Percentiles rank a stretch among this genome's conserved stretches.
These are phyloP conservation scores for Microcaecilia unicolor DNA, from an alignment of 2,797 vertebrate species.

Conservation along the genomic window DNA sequence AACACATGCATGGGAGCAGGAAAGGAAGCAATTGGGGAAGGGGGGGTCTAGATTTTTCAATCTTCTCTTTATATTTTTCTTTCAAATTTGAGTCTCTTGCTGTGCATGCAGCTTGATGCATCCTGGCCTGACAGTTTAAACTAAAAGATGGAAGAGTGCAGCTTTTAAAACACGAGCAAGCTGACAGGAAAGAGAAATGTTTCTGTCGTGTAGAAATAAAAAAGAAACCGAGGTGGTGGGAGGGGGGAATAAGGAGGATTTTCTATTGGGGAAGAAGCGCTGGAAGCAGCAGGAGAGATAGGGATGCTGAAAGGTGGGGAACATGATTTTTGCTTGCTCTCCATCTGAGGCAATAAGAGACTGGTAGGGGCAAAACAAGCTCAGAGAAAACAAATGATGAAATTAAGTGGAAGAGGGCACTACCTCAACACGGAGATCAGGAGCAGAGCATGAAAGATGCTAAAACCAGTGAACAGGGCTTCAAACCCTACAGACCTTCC, in stretches of 20 bases:
- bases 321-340: conserved; percentile 22
- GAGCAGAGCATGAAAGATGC: no score
- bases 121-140: conserved; percentile 32
- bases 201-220: conserved; percentile 20
- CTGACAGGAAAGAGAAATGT: conserved; percentile 5
- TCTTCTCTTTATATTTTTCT: conserved; percentile 1
- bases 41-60: no score
- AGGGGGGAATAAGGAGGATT: conserved; percentile 19
- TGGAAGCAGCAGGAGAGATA: conserved; percentile 11
- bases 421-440: no score
- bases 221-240: conserved; percentile 20
- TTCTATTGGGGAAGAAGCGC: conserved; percentile 35
- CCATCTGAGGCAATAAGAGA: conserved; percentile 9
- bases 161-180: conserved; percentile 9
- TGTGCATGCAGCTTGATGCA: conserved; percentile 23
- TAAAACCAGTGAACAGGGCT: conserved; percentile 16
- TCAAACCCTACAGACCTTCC: background rate
- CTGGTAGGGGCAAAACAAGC: conserved; percentile 16
- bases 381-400: conserved; percentile 5
- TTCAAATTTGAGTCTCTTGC: conserved; percentile 16
- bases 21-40: no score
- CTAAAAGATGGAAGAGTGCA: conserved; percentile 21
- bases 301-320: conserved; percentile 22
- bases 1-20: no score
- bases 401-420: conserved; percentile 2